A percentile compares a stretch with the other conserved stretches of the same genome.
Evolutionary conservation across 2,888 invertebrate species (phyloP).

Genomic region (Esperia sulphurella): DNA sequence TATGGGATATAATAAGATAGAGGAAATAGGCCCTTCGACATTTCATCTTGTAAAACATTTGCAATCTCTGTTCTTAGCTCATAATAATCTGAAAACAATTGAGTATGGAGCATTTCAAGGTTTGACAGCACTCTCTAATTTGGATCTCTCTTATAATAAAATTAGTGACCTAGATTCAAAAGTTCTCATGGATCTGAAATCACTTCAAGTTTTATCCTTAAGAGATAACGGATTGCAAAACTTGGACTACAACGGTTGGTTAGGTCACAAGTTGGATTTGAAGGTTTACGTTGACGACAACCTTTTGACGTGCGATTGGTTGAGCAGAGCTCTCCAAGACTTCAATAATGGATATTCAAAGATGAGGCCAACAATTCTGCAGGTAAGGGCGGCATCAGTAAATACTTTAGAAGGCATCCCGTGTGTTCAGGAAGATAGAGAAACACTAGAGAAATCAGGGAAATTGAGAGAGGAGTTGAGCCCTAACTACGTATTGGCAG

Average conservation of each 20-base stretch:
- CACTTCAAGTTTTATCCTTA: conserved; percentile 41
- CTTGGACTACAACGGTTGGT: conserved; percentile 53
- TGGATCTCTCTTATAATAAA: conserved; percentile 41
- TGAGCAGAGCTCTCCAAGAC: conserved; percentile 46
- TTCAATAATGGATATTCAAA: conserved; percentile 55
- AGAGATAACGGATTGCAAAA: conserved; percentile 41
- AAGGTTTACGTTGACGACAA: conserved; percentile 57
- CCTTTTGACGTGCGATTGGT: conserved; percentile 56
- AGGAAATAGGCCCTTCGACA: conserved; percentile 44
- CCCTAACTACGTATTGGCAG: conserved; percentile 23
- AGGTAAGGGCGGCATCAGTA: conserved; percentile 14
- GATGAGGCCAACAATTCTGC: conserved; percentile 44
- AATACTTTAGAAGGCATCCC: conserved; percentile 58
- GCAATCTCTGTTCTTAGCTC: conserved; percentile 42
- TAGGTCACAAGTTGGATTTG: conserved; percentile 42
- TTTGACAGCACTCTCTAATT: conserved; percentile 15
- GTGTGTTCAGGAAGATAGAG: conserved; percentile 31
- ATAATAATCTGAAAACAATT: conserved; percentile 41
- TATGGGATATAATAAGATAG: conserved; percentile 47
- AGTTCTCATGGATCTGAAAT: conserved; percentile 51
- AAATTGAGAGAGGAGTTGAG: conserved; percentile 5
- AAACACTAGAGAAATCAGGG: conserved; percentile 17
- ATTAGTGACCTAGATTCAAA: conserved; percentile 51
- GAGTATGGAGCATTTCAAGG: conserved; percentile 58
- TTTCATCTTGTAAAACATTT: conserved; percentile 42